phyloP scores from a whole-genome alignment of 2,888 invertebrate genomes.

The Leptura quadrifasciata region DNA sequence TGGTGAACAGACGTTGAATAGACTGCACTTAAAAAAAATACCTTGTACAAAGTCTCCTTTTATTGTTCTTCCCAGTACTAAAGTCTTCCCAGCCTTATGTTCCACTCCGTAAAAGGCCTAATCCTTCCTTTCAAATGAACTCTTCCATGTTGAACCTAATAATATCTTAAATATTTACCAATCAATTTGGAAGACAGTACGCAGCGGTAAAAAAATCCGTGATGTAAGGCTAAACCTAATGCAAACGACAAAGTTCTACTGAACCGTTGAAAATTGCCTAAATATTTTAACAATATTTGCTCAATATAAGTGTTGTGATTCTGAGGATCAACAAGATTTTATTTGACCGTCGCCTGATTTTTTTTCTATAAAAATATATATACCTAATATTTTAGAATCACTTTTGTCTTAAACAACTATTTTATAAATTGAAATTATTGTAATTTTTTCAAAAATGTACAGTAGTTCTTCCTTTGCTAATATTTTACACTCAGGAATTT shows the following conservation, averaged over 20 bases:
- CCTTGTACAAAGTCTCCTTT: too few relatives aligned
- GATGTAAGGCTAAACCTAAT: background rate
- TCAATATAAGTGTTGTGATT: background rate
- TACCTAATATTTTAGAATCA: background rate
- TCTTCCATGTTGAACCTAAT: background rate
- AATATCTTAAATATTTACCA: background rate
- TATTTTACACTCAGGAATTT: constrained; percentile 17
- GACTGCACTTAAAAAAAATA: too few relatives aligned
- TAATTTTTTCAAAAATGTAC: constrained; percentile 8
- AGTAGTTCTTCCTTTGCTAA: constrained; percentile 33
- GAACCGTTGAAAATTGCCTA: background rate
- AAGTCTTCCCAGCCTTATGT: background rate
- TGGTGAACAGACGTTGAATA: too few relatives aligned
- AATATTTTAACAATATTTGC: background rate
- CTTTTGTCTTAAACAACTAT: background rate
- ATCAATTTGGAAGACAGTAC: background rate
- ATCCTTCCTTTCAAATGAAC: too few relatives aligned
- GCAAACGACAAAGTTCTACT: background rate
- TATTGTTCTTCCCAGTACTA: background rate
- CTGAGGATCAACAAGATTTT: background rate
- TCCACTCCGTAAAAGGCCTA: background rate
- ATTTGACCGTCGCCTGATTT: constrained; percentile 3
- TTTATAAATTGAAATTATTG: background rate
- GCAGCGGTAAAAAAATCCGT: background rate
- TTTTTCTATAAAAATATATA: background rate